Percentiles rank a stretch among this genome's conserved stretches.
Evolutionary conservation across 2,888 invertebrate genomes (phyloP).

Genomic region (Tetramorium bicarinatum): DNA sequence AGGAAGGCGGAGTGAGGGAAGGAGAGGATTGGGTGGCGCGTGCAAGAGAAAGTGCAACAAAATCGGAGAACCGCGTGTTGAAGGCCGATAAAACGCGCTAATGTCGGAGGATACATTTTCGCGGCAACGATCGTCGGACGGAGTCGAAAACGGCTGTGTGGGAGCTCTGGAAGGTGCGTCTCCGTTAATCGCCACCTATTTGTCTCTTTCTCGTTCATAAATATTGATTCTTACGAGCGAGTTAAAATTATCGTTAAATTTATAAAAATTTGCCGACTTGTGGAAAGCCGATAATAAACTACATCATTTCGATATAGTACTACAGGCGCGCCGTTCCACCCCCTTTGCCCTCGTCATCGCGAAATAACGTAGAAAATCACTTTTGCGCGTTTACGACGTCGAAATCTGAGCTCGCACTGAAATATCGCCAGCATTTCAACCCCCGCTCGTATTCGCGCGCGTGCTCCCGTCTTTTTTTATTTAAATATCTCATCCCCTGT

Average conservation of each 20-base stretch:
- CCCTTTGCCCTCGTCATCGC: neutral
- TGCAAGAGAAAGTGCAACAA: constrained; percentile 32
- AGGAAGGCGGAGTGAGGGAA: constrained; percentile 29
- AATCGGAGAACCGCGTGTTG: constrained; percentile 35
- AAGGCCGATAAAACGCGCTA: constrained; percentile 39
- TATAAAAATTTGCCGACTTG: neutral
- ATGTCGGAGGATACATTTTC: constrained; percentile 4
- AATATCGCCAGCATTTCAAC: constrained; percentile 28
- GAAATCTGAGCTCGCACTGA: constrained; percentile 25
- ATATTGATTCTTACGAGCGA: neutral
- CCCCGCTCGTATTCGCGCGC: constrained; percentile 17
- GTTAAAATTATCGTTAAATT: neutral
- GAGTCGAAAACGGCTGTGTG: neutral
- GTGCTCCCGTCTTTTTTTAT: constrained; percentile 56
- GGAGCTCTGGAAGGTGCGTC: too few relatives aligned
- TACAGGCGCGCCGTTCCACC: too few relatives aligned
- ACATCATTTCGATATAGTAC: neutral
- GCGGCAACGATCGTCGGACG: neutral
- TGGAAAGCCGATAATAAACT: neutral
- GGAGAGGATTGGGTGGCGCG: neutral
- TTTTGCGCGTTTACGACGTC: constrained; percentile 13
- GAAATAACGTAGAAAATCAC: neutral
- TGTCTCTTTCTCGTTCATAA: neutral
- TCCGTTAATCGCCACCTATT: neutral
- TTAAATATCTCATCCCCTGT: constrained; percentile 55